Base-by-base conservation (phyloP, 23 tunicate species). In the Ascidia mentula region DNA sequence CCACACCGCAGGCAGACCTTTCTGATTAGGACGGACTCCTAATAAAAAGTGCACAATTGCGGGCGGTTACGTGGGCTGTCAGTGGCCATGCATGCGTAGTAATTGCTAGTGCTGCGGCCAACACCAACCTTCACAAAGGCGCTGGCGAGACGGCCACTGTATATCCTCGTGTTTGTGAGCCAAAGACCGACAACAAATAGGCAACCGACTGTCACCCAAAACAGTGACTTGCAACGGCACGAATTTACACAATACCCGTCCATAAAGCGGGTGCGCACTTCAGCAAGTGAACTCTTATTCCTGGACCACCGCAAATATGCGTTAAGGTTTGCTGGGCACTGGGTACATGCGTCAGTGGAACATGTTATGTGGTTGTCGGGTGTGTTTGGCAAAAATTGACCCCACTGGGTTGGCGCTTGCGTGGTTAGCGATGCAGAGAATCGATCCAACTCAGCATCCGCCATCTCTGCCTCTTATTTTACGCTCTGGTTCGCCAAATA, bases 401-500 rank as follows among this genome's bases (percentile, higher is more conserved):
- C 53, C 53, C 12, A 9, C 15, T 42, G 53, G 53, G 15, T 12
- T 28, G 65, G 24, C 22, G 22, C 24, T 53, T 6, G 28, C 65
- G 22, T 53, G 65, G 28, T 53, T 53, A 9, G 28, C 24, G 65
- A 53, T 53, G 65, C 65, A n/a, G n/a, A n/a, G n/a, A n/a, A n/a
- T n/a, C n/a, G n/a, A n/a, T n/a, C n/a, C n/a, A n/a, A n/a, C n/a
- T n/a, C n/a, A n/a, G n/a, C n/a, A n/a, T n/a, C n/a, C n/a, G n/a
- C n/a, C n/a, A n/a, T n/a, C n/a, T n/a, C n/a, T n/a, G n/a, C n/a
- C n/a, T 9, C 65, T 28, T 3, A 53, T 26, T 53, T 53, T 53
- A 53, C 65, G 65, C 65, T 53, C 65, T 53, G 65, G 22, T 53
- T 53, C 65, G 65, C 13, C 65, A 53, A 53, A 53, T 53, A 53